Evolutionary conservation across 2,888 invertebrate species (phyloP).

Genomic region (Strigamia maritima): DNA sequence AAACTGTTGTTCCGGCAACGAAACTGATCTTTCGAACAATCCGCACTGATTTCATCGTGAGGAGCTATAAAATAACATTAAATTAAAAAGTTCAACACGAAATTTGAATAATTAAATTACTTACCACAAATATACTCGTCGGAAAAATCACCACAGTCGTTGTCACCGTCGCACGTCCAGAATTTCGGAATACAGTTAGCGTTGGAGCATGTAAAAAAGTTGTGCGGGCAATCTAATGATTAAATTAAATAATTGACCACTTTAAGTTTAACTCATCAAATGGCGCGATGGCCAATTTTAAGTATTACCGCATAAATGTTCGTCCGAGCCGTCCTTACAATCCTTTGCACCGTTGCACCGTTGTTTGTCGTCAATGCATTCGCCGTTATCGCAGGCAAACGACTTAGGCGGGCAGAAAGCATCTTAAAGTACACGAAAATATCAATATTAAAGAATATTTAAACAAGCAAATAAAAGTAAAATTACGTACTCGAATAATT

Average conservation of each 20-base stretch:
- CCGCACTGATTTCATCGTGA: background rate
- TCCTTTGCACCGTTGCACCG: conserved; percentile 35
- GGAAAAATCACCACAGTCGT: conserved; percentile 49
- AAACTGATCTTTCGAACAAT: background rate
- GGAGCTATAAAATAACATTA: background rate
- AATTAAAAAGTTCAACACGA: background rate
- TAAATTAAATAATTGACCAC: background rate
- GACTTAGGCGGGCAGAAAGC: conserved; percentile 3
- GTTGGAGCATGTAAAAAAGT: background rate
- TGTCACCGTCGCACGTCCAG: conserved; percentile 52
- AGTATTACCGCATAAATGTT: conserved; percentile 39
- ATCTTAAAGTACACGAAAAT: background rate
- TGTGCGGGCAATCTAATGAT: background rate
- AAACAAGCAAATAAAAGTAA: no score
- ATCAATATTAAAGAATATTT: no score
- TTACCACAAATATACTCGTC: background rate
- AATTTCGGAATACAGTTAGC: conserved; percentile 47
- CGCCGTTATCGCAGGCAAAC: conserved; percentile 38
- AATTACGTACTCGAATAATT: background rate
- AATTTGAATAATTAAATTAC: background rate
- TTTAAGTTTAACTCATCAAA: background rate
- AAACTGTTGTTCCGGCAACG: background rate
- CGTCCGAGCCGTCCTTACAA: conserved; percentile 40
- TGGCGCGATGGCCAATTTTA: background rate
- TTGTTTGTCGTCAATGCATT: conserved; percentile 33